Percentiles rank a stretch among this genome's conserved stretches.
These are phyloP conservation scores for Bos javanicus DNA, from an alignment of 2,113 vertebrate species.

Conservation along the genomic window DNA sequence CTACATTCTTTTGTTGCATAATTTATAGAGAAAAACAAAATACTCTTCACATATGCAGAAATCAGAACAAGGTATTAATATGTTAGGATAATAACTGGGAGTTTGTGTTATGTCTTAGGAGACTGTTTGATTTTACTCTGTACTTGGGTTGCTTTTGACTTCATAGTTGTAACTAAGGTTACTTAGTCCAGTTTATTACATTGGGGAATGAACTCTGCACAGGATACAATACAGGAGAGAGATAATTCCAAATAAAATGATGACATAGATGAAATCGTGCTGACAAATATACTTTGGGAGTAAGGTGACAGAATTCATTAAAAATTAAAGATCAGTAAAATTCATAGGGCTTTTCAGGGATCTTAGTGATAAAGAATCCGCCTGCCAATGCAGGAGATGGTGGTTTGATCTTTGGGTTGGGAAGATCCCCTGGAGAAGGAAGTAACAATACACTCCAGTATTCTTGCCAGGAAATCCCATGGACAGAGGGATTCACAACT, in stretches of 20 bases:
- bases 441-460: background rate
- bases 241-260: background rate
- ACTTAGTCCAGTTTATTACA: background rate
- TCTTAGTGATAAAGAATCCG: background rate
- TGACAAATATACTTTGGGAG: background rate
- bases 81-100: background rate
- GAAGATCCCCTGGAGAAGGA: background rate
- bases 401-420: background rate
- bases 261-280: fast-evolving
- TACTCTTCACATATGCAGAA: background rate
- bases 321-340: background rate
- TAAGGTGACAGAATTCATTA: background rate
- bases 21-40: background rate
- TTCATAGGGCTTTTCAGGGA: background rate
- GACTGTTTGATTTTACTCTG: background rate
- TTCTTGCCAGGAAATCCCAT: background rate
- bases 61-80: background rate
- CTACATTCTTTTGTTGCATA: background rate
- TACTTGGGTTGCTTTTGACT: too few relatives aligned
- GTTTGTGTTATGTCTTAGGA: background rate
- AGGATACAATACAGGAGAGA: background rate
- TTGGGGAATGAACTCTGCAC: background rate
- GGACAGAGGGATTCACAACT: background rate
- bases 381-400: background rate
- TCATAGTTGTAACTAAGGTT: background rate